Conservation (phyloP, 2,888 invertebrate genomes). For the Scaptomyza polygonia region DNA sequence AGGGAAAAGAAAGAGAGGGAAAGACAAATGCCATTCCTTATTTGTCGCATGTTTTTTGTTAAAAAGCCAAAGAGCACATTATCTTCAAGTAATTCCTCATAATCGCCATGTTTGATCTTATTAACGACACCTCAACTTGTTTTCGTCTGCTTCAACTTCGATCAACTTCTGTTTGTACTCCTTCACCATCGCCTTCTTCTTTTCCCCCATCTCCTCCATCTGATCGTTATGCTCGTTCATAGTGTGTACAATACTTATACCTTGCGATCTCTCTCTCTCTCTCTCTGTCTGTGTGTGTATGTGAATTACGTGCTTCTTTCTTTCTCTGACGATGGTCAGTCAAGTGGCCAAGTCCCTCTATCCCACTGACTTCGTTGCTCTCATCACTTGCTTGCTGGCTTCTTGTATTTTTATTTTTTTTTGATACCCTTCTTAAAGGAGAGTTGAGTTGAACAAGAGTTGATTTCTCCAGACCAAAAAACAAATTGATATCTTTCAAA, state of each 20-base stretch:
- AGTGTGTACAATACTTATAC: too few relatives aligned
- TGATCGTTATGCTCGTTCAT: too few relatives aligned
- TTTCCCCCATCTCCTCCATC: background rate
- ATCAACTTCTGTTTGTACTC: constrained; percentile 6
- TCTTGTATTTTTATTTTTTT: background rate
- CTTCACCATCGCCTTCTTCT: background rate
- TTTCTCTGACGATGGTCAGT: too few relatives aligned
- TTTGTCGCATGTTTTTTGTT: constrained; percentile 11
- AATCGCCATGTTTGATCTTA: constrained; percentile 77
- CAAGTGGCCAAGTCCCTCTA: too few relatives aligned
- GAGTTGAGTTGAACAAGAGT: background rate
- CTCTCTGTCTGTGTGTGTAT: background rate
- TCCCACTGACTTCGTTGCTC: too few relatives aligned
- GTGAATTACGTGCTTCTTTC: too few relatives aligned
- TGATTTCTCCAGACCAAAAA: too few relatives aligned
- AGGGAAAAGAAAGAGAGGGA: background rate
- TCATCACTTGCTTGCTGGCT: background rate
- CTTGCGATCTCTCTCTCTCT: background rate
- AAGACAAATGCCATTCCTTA: constrained; percentile 19
- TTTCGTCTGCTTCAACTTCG: constrained; percentile 30
- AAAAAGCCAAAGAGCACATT: constrained; percentile 46
- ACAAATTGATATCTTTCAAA: too few relatives aligned
- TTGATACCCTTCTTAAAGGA: background rate
- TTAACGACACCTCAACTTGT: constrained; percentile 77
- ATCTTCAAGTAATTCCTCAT: constrained; percentile 74